Percentiles rank a stretch among this genome's conserved stretches.
Conservation (phyloP, 2,113 vertebrate species). For the Syngnathus typhle region DNA sequence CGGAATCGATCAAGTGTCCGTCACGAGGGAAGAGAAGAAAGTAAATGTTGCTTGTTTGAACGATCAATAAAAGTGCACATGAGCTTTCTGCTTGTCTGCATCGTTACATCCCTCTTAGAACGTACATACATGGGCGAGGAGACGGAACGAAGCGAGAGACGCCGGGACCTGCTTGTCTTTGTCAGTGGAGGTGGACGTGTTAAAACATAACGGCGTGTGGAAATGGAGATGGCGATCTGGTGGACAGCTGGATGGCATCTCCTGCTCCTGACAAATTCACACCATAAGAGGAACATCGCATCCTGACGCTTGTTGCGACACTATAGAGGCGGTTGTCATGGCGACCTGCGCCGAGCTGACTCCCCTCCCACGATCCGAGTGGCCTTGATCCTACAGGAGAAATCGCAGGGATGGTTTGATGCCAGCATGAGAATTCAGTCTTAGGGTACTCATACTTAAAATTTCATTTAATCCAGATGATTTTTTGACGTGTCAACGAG, state of each 20-base stretch:
- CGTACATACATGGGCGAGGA: slow-evolving; percentile 7
- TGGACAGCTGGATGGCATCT: slow-evolving; percentile 57
- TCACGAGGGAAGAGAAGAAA: slow-evolving; percentile 36
- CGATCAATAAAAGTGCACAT: slow-evolving; percentile 52
- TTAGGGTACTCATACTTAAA: too few species aligned
- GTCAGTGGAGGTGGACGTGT: slow-evolving; percentile 32
- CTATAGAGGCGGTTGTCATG: neutral
- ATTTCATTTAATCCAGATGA: too few species aligned
- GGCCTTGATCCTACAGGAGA: neutral
- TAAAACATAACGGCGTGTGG: slow-evolving; percentile 28
- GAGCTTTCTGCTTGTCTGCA: neutral
- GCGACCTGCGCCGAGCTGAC: neutral
- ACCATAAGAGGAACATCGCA: slow-evolving; percentile 53
- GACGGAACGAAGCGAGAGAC: slow-evolving; percentile 21
- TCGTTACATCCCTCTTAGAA: neutral
- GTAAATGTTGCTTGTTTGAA: slow-evolving; percentile 46
- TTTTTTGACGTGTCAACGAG: neutral
- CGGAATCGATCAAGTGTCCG: slow-evolving; percentile 54
- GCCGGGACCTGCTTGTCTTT: slow-evolving; percentile 13
- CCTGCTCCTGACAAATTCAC: slow-evolving; percentile 48
- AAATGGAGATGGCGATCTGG: slow-evolving; percentile 22
- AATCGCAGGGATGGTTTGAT: neutral
- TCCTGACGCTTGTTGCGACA: slow-evolving; percentile 21
- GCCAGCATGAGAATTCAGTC: too few species aligned
- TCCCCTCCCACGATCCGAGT: neutral